phyloP scores from a whole-genome alignment of 2,888 invertebrate species.

The Candidula unifasciata region DNA sequence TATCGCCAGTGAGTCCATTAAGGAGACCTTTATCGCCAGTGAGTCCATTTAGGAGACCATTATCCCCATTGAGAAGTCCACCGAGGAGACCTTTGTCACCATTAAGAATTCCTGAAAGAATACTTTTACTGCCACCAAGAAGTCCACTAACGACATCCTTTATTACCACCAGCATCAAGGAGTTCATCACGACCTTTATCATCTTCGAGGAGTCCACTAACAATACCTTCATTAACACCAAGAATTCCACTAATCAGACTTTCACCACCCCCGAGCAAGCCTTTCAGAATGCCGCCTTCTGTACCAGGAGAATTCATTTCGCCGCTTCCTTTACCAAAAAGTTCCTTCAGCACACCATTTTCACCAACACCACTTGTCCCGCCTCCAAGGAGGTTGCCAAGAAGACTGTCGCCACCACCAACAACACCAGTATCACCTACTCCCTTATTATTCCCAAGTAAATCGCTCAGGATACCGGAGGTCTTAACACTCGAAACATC shows the following conservation, averaged over 20 bases:
- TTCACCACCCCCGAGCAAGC: neutral
- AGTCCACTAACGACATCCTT: neutral
- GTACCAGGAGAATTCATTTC: neutral
- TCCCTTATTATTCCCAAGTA: too few species aligned
- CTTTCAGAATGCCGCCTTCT: neutral
- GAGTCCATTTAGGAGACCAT: neutral
- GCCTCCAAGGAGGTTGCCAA: neutral
- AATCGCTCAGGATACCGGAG: too few species aligned
- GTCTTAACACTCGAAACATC: too few species aligned
- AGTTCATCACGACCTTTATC: neutral
- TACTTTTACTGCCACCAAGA: neutral
- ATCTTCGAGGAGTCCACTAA: neutral
- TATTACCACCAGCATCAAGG: neutral
- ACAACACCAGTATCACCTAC: neutral
- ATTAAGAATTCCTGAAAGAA: neutral
- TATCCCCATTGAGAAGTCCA: neutral
- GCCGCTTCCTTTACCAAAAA: neutral
- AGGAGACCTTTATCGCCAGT: too few species aligned
- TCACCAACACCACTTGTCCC: neutral
- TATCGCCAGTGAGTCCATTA: neutral
- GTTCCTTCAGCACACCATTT: neutral
- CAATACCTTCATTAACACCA: neutral
- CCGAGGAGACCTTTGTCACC: neutral
- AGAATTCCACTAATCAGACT: neutral
- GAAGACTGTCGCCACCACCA: neutral